Conservation (phyloP, 2,797 vertebrate species). For the Enteromius viviparus region DNA sequence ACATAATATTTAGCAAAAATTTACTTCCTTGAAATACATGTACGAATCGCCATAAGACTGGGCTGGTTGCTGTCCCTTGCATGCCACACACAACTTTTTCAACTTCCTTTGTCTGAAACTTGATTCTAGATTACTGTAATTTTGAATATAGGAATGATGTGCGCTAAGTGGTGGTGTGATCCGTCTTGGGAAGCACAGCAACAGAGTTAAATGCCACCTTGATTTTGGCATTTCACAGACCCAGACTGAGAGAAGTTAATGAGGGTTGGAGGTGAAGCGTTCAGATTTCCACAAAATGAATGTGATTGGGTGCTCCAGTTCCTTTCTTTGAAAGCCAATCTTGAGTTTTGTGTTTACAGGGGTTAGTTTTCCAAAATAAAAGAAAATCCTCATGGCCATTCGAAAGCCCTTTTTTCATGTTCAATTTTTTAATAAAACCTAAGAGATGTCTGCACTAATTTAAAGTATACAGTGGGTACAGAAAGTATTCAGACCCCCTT, state of each 20-base stretch:
- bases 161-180: neutral
- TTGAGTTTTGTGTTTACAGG: neutral
- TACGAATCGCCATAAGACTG: too few species aligned
- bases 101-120: neutral
- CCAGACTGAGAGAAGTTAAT: slow-evolving; percentile 11
- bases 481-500: too few species aligned
- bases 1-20: too few species aligned
- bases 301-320: neutral
- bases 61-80: neutral
- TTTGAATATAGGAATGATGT: slow-evolving; percentile 14
- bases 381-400: neutral
- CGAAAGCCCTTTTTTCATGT: neutral
- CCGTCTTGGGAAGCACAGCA: neutral
- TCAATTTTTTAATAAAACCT: neutral
- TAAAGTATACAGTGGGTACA: too few species aligned
- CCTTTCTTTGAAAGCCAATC: neutral
- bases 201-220: slow-evolving; percentile 8
- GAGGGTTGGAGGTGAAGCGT: slow-evolving; percentile 14
- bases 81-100: neutral
- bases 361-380: neutral
- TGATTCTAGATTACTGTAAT: neutral
- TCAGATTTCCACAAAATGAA: neutral
- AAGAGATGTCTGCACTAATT: neutral
- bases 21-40: too few species aligned
- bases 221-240: slow-evolving; percentile 10